Conservation (phyloP, 2,797 vertebrate genomes). For the Meda fulgida region DNA sequence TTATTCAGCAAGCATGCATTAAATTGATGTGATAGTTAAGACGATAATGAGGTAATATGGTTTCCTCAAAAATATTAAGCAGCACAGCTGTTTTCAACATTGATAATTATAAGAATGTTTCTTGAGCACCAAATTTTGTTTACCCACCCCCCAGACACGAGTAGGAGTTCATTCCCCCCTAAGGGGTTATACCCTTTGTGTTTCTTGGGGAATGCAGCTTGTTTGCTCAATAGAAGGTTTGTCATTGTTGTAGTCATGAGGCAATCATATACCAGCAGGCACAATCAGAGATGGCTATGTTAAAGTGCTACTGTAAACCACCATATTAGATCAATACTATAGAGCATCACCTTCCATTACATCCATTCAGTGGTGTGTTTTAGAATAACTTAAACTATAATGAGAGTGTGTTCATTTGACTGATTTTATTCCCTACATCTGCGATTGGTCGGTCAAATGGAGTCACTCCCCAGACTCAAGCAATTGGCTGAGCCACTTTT, state of each 20-base stretch:
- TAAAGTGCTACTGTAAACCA: slow-evolving; percentile 2
- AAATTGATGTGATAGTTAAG: background rate
- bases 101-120: background rate
- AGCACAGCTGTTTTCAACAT: background rate
- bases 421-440: background rate
- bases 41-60: background rate
- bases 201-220: background rate
- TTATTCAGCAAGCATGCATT: background rate
- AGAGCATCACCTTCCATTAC: background rate
- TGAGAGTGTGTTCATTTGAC: background rate
- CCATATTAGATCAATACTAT: background rate
- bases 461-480: background rate
- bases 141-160: background rate
- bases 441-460: background rate
- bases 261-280: background rate
- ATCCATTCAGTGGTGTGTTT: background rate
- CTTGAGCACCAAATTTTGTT: background rate
- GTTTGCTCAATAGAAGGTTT: slow-evolving; percentile 33
- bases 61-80: background rate
- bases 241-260: slow-evolving; percentile 21
- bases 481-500: background rate
- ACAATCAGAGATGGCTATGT: background rate
- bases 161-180: background rate
- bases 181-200: background rate
- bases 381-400: background rate